Conservation (phyloP, 1,140 invertebrate species). For the Orchesella cincta region DNA sequence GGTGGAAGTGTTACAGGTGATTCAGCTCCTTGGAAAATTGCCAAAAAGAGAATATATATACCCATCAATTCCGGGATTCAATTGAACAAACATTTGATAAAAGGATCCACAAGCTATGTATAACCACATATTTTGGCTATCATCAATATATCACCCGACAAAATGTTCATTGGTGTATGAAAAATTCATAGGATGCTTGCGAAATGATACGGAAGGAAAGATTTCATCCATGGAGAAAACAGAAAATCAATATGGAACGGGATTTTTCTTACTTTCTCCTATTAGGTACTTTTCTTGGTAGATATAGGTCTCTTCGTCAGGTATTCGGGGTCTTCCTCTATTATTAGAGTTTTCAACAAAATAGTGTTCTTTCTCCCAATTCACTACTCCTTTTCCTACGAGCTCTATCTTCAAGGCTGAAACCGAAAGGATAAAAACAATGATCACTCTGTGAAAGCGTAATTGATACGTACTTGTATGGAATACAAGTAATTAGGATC, state of each 20-base stretch:
- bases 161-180: too few species aligned
- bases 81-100: background rate
- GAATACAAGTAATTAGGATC: background rate
- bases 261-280: conserved; percentile 20
- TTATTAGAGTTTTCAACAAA: background rate
- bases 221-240: too few species aligned
- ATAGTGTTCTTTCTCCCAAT: conserved; percentile 15
- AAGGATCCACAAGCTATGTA: background rate
- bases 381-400: background rate
- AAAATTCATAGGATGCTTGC: too few species aligned
- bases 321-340: background rate
- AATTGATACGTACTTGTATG: background rate
- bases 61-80: background rate
- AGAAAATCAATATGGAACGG: too few species aligned
- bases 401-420: conserved; percentile 18
- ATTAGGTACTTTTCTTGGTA: conserved; percentile 23
- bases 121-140: too few species aligned
- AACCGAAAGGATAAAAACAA: background rate
- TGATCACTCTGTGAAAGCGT: background rate
- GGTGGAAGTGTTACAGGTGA: background rate
- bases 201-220: too few species aligned
- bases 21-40: background rate
- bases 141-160: too few species aligned
- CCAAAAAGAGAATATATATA: background rate
- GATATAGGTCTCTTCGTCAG: conserved; percentile 12